These are phyloP conservation scores for Harpegnathos saltator DNA, from an alignment of 1,140 invertebrate species.

Conservation along the genomic window DNA sequence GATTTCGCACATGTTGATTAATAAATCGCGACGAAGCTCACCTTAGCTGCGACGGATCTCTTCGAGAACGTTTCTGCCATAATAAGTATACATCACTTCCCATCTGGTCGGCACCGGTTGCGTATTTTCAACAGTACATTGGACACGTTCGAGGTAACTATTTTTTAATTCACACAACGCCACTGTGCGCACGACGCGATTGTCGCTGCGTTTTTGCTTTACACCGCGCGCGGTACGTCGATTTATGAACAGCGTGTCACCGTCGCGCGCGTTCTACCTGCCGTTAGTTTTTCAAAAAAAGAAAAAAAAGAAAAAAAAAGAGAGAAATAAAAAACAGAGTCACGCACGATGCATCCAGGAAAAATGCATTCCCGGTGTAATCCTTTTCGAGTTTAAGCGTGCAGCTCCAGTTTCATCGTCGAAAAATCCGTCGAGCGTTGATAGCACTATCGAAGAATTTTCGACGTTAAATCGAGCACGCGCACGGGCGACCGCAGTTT, in stretches of 20 bases:
- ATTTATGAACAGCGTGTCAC: conserved; percentile 27
- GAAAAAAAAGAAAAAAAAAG: conserved; percentile 14
- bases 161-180: conserved; percentile 44
- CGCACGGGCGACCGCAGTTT: too few relatives aligned
- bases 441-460: background rate
- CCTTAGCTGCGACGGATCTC: conserved; percentile 82
- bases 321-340: background rate
- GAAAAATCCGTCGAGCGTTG: conserved; percentile 11
- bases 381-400: conserved; percentile 26
- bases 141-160: conserved; percentile 36
- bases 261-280: conserved; percentile 3
- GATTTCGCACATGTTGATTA: background rate
- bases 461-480: background rate
- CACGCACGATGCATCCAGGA: conserved; percentile 6
- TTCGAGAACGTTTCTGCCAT: conserved; percentile 82
- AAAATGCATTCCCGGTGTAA: conserved; percentile 28
- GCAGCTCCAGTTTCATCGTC: background rate
- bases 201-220: conserved; percentile 39
- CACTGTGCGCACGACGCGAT: conserved; percentile 18
- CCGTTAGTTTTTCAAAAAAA: conserved; percentile 19
- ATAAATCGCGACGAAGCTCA: conserved; percentile 48
- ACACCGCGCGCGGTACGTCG: conserved; percentile 1
- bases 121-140: conserved; percentile 63
- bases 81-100: conserved; percentile 84
- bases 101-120: conserved; percentile 66